Evolutionary conservation across 2,888 invertebrate genomes (phyloP).

Genomic region (Stenolophus ochropezus): DNA sequence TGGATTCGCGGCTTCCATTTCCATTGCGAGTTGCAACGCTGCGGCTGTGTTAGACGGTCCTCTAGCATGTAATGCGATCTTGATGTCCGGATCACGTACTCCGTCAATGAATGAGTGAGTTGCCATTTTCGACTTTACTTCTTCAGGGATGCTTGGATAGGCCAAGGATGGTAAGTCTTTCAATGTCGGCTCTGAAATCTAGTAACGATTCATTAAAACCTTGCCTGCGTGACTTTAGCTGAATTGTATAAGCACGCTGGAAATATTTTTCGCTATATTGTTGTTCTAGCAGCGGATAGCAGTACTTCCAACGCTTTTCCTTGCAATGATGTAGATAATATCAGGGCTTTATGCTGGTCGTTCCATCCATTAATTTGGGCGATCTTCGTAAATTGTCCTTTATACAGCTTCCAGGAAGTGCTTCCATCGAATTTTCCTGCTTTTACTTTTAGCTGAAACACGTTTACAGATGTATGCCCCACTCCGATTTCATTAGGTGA

Average conservation of each 20-base stretch:
- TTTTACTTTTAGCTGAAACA: background rate
- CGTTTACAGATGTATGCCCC: background rate
- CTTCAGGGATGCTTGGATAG: background rate
- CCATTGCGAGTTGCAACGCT: too few relatives aligned
- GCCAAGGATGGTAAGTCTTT: too few relatives aligned
- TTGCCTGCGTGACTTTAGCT: too few relatives aligned
- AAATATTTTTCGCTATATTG: background rate
- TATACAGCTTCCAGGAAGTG: background rate
- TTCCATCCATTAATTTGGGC: background rate
- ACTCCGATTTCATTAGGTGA: background rate
- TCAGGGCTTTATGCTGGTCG: background rate
- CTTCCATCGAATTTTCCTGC: background rate
- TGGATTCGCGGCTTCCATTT: too few relatives aligned
- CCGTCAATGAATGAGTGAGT: background rate
- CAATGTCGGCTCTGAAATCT: too few relatives aligned
- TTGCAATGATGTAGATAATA: background rate
- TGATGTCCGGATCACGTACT: background rate
- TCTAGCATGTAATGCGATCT: too few relatives aligned
- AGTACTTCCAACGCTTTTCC: background rate
- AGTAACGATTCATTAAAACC: too few relatives aligned
- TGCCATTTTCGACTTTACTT: background rate
- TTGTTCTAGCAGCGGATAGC: background rate
- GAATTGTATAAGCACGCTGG: too few relatives aligned
- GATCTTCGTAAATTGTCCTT: background rate
- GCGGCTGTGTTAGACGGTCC: too few relatives aligned